phyloP scores from a whole-genome alignment of 30 jellyfish, hydroid and myxozoan species.

The Aurelia aurita complex sp. Pacific region DNA sequence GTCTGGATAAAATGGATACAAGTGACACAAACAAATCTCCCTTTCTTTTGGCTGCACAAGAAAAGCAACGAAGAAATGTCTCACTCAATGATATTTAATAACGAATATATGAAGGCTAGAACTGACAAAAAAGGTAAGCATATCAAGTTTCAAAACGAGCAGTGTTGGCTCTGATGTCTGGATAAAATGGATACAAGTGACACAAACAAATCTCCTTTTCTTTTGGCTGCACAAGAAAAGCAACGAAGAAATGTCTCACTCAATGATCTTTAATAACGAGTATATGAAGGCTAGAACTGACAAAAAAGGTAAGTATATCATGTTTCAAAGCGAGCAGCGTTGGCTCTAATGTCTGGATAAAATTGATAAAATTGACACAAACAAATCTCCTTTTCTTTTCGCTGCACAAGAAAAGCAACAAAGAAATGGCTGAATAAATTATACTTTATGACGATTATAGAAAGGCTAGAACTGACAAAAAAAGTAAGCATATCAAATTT shows the following conservation, averaged over 20 bases:
- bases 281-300: background rate
- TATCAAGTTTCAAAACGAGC: too few species aligned
- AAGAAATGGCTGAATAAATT: background rate
- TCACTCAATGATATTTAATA: background rate
- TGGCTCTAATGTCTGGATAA: too few species aligned
- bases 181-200: constrained; percentile 11
- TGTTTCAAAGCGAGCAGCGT: too few species aligned
- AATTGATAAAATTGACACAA: constrained; percentile 31
- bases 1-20: too few species aligned
- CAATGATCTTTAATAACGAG: background rate
- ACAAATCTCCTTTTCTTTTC: constrained; percentile 65
- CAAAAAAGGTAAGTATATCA: too few species aligned
- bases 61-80: background rate
- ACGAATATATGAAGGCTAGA: background rate
- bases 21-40: constrained; percentile 80
- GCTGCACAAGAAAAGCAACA: constrained; percentile 33
- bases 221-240: constrained; percentile 40
- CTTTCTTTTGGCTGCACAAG: constrained; percentile 52
- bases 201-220: constrained; percentile 70
- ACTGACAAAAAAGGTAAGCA: too few species aligned
- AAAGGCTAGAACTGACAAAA: too few species aligned
- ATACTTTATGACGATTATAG: background rate
- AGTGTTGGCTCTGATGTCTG: too few species aligned
- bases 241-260: background rate
- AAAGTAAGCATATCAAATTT: too few species aligned